phyloP scores from a whole-genome alignment of 2,113 vertebrate genomes.

The Bubo bubo region DNA sequence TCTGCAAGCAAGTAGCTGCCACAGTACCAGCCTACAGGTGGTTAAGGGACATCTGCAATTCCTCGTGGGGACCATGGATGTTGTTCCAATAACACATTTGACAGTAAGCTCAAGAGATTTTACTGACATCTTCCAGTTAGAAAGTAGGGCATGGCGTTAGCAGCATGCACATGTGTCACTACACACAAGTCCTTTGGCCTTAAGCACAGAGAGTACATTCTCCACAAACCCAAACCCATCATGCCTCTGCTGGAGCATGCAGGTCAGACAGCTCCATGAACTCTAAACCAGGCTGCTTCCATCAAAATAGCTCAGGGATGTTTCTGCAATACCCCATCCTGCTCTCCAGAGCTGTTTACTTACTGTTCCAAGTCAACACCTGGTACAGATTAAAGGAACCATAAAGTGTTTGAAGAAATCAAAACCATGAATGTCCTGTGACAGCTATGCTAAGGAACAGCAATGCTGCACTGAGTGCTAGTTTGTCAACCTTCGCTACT shows the following conservation, averaged over 20 bases:
- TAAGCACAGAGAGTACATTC: background rate
- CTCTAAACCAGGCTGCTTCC: background rate
- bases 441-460: constrained; percentile 52
- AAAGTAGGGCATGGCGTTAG: background rate
- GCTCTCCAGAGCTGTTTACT: constrained; percentile 2
- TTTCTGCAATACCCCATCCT: background rate
- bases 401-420: constrained; percentile 62
- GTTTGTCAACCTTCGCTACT: constrained; percentile 75
- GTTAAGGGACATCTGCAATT: background rate
- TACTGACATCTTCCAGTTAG: background rate
- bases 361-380: constrained; percentile 34
- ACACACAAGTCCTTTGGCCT: background rate
- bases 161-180: background rate
- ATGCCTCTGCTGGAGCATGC: background rate
- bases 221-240: background rate
- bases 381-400: constrained; percentile 33
- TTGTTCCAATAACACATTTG: background rate
- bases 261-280: background rate
- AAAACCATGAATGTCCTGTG: constrained; percentile 44
- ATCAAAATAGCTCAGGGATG: background rate
- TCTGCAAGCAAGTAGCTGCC: background rate
- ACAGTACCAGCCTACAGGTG: background rate
- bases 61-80: background rate
- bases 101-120: background rate
- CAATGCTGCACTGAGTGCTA: constrained; percentile 8